phyloP scores from a whole-genome alignment of 2,888 invertebrate genomes.

The Epirrita christyi region DNA sequence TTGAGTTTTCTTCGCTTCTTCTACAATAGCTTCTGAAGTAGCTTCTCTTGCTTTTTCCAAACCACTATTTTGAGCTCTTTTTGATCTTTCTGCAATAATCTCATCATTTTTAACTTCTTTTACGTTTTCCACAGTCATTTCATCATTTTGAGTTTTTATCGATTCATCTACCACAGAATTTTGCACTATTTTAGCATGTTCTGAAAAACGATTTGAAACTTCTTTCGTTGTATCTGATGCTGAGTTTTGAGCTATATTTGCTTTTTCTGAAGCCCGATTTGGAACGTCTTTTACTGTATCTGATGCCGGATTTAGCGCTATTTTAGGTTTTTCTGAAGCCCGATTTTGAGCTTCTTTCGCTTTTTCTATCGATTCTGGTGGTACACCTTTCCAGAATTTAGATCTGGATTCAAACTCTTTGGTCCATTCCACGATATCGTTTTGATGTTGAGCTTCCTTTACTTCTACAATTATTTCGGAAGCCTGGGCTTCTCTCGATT shows the following conservation, averaged over 20 bases:
- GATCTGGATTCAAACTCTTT: constrained; percentile 16
- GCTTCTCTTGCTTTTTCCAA: background rate
- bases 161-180: too few species aligned
- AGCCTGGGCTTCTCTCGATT: constrained; percentile 9
- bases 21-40: background rate
- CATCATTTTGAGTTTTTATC: too few species aligned
- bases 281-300: background rate
- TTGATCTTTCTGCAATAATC: too few species aligned
- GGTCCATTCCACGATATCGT: constrained; percentile 12
- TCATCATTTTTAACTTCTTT: too few species aligned
- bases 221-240: background rate
- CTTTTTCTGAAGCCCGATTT: background rate
- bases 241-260: background rate
- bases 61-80: background rate
- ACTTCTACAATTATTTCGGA: constrained; percentile 6
- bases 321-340: background rate
- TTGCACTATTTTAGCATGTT: background rate
- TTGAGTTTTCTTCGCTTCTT: constrained; percentile 13
- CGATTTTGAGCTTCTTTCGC: background rate
- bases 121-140: too few species aligned
- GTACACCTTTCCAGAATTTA: constrained; percentile 17
- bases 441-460: background rate
- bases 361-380: background rate
- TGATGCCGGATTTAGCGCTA: background rate
- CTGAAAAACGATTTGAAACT: background rate